phyloP scores from a whole-genome alignment of 2,797 vertebrate genomes.

The Sebastiscus albofasciatus region DNA sequence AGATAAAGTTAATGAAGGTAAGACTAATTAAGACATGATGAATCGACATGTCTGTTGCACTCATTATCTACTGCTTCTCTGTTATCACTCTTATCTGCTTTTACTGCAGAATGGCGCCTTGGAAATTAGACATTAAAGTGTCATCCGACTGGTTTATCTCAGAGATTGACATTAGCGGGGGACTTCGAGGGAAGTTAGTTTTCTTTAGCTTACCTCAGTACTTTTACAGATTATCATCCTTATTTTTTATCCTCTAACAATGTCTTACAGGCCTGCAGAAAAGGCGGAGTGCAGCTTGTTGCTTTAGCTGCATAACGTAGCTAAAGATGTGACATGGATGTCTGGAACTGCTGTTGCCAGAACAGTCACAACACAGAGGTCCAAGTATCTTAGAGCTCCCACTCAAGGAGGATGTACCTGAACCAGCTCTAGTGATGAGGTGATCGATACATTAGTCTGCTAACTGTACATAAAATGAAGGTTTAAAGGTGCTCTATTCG shows the following conservation, averaged over 20 bases:
- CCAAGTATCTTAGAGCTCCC: not conserved
- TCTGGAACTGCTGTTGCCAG: not conserved
- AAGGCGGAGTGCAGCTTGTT: not conserved
- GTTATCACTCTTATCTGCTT: slow-evolving; percentile 59
- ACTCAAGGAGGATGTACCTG: not conserved
- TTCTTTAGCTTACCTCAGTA: slow-evolving; percentile 8
- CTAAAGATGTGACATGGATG: not conserved
- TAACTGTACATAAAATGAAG: not conserved
- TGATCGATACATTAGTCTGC: not conserved
- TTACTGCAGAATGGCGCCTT: slow-evolving; percentile 37
- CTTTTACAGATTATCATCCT: slow-evolving; percentile 15
- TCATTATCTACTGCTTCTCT: slow-evolving; percentile 62
- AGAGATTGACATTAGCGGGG: slow-evolving; percentile 30
- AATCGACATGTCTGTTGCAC: slow-evolving; percentile 71
- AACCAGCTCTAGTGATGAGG: not conserved
- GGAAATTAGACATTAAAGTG: slow-evolving; percentile 45
- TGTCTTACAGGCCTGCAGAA: not conserved
- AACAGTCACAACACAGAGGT: not conserved
- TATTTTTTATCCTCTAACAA: not conserved
- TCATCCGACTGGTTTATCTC: slow-evolving; percentile 39
- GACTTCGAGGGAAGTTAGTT: slow-evolving; percentile 18
- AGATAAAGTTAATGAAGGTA: slow-evolving; percentile 85
- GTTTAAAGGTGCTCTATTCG: not conserved
- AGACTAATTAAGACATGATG: slow-evolving; percentile 82
- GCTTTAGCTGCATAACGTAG: not conserved